A percentile compares a stretch with the other conserved stretches of the same genome.
phyloP scores from a whole-genome alignment of 2,888 invertebrate species.

The Callyntrura sp. region DNA sequence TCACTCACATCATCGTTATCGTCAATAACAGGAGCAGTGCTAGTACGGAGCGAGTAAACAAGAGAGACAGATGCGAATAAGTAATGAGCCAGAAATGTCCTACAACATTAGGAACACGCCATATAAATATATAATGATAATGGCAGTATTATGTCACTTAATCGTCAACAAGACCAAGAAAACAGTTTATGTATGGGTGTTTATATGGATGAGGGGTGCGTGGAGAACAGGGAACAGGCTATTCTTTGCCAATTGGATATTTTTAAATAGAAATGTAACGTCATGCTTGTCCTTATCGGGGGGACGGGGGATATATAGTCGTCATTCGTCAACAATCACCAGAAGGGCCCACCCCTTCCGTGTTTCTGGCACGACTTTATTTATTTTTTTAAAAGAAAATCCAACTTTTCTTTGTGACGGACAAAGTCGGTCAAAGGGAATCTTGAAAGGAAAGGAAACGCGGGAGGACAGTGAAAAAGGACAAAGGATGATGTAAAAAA shows the following conservation, averaged over 20 bases:
- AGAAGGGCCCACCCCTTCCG: not conserved
- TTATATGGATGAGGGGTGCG: not conserved
- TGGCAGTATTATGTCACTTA: constrained; percentile 39
- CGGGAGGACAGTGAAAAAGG: no score
- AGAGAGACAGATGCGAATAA: not conserved
- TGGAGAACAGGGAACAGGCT: constrained; percentile 31
- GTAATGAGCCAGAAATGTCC: constrained; percentile 15
- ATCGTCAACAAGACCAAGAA: constrained; percentile 9
- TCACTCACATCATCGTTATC: constrained; percentile 7
- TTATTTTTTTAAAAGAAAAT: no score
- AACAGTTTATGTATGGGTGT: not conserved
- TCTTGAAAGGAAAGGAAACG: no score
- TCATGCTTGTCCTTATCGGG: not conserved
- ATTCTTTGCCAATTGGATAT: not conserved
- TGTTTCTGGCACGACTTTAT: no score
- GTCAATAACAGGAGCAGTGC: constrained; percentile 6
- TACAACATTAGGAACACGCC: not conserved
- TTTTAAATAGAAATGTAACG: not conserved
- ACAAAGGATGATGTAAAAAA: no score
- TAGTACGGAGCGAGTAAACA: not conserved
- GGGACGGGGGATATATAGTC: not conserved
- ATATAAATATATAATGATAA: not conserved
- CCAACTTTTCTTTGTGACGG: no score
- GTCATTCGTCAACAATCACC: not conserved
- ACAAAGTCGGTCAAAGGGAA: no score